Percentiles rank a stretch among this genome's conserved stretches.
Conservation (phyloP, 2,113 vertebrate genomes). For the Barbus barbus region DNA sequence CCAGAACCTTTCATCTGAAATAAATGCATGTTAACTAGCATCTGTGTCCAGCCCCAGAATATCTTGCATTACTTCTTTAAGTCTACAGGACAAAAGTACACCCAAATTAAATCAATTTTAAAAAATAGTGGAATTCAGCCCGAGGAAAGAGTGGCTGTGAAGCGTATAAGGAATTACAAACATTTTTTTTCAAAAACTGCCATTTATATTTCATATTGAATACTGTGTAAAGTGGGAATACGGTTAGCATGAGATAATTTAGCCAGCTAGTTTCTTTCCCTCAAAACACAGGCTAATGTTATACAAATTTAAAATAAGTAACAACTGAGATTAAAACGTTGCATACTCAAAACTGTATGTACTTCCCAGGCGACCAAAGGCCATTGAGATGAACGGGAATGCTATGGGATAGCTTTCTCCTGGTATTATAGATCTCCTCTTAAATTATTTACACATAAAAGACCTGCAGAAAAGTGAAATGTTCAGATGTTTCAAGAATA, state of each 20-base stretch:
- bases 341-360: not conserved
- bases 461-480: not conserved
- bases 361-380: not conserved
- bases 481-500: not conserved
- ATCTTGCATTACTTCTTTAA: not conserved
- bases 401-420: not conserved
- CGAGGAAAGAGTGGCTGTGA: not conserved
- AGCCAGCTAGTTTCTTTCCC: not conserved
- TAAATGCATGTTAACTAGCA: conserved; percentile 26
- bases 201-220: not conserved
- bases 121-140: not conserved
- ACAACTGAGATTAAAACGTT: not conserved
- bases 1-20: not conserved
- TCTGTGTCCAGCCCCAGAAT: conserved; percentile 22
- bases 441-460: conserved; percentile 11
- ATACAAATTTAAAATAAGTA: not conserved
- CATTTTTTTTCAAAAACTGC: not conserved
- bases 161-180: not conserved
- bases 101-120: conserved; percentile 2
- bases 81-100: not conserved
- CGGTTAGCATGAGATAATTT: not conserved
- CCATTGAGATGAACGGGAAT: not conserved
- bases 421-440: not conserved
- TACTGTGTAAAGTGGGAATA: not conserved
- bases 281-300: not conserved